Evolutionary conservation across 53 echinoderm and acorn worm genomes (phyloP).

Genomic region (Antedon mediterranea): DNA sequence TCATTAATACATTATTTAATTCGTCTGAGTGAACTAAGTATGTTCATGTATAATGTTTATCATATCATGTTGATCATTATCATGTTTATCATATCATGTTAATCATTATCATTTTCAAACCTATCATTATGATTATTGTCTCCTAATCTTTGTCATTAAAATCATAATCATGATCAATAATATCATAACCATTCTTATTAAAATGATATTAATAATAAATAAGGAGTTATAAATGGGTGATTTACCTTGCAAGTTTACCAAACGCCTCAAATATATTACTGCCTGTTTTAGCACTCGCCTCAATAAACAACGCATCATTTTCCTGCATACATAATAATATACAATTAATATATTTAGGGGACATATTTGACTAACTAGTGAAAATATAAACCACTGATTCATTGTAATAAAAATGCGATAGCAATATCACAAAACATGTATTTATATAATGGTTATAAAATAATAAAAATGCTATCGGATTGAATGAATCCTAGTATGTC

Average conservation of each 20-base stretch:
- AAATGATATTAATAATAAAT: no score
- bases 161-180: background rate
- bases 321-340: conserved; percentile 27
- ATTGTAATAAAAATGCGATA: no score
- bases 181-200: no score
- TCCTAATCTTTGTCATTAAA: background rate
- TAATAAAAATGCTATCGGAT: no score
- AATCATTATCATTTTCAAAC: background rate
- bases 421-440: no score
- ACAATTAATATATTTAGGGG: background rate
- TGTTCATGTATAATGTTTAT: no score
- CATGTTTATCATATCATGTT: background rate
- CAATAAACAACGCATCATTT: conserved; percentile 62
- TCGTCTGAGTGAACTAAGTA: no score
- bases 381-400: no score
- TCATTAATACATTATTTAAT: no score
- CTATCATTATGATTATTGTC: background rate
- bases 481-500: no score
- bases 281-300: conserved; percentile 89
- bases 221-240: background rate
- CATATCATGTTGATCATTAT: background rate
- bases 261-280: conserved; percentile 84
- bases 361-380: no score
- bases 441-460: no score
- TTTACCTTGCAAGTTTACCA: conserved; percentile 83